These are phyloP conservation scores for Empidonax alnorum DNA, from an alignment of 2,113 vertebrate genomes.

Conservation along the genomic window DNA sequence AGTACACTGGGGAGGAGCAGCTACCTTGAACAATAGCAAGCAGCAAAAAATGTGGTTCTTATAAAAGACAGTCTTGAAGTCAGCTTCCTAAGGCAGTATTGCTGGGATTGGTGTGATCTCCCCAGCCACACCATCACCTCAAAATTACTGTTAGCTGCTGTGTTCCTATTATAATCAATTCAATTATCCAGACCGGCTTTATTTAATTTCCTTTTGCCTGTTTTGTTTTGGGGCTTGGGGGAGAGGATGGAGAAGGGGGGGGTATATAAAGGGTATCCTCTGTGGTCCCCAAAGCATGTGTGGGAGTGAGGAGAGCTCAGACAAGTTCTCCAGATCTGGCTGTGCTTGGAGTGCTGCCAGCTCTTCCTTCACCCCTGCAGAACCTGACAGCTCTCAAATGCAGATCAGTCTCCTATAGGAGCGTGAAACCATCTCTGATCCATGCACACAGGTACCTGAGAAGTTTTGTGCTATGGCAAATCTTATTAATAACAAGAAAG, in stretches of 20 bases:
- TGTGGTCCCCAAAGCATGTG: accelerated
- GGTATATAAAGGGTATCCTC: accelerated
- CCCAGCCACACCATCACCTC: not conserved
- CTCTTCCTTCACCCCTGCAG: not conserved
- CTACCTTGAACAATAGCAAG: not conserved
- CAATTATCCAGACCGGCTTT: not conserved
- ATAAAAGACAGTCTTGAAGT: not conserved
- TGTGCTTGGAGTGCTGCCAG: not conserved
- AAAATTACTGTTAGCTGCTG: not conserved
- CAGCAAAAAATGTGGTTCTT: not conserved
- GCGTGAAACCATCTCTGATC: not conserved
- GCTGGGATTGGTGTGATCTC: not conserved
- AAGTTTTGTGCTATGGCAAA: not conserved
- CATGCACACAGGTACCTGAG: not conserved
- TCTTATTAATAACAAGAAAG: not conserved
- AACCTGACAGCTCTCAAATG: not conserved
- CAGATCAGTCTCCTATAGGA: not conserved
- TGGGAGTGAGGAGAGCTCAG: not conserved
- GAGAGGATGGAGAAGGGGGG: not conserved
- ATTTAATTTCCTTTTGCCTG: not conserved
- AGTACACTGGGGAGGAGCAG: not conserved
- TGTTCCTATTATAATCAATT: not conserved
- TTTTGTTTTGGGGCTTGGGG: not conserved
- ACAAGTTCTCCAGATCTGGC: not conserved
- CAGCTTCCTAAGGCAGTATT: not conserved